Evolutionary conservation across 2,113 vertebrate species (phyloP).

Genomic region (Takifugu flavidus): DNA sequence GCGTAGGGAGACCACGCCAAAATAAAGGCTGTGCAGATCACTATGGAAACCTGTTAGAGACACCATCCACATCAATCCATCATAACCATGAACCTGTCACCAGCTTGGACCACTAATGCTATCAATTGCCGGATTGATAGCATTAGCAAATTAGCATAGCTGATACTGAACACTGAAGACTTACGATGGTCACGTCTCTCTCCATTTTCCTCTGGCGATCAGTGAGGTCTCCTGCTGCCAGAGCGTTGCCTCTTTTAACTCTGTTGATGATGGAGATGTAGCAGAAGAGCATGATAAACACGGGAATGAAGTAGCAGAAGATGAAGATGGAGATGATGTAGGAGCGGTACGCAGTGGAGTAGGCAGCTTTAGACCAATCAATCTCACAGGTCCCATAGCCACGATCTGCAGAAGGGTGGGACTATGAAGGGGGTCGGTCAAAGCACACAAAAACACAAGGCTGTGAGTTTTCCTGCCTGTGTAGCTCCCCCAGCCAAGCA

Average conservation of each 20-base stretch:
- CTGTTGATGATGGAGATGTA: slow-evolving; percentile 80
- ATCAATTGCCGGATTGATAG: too few species aligned
- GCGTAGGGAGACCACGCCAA: slow-evolving; percentile 80
- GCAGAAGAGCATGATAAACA: slow-evolving; percentile 75
- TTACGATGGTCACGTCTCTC: slow-evolving; percentile 74
- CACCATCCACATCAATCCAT: too few species aligned
- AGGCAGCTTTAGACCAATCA: slow-evolving; percentile 81
- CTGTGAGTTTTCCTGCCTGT: slow-evolving; percentile 66
- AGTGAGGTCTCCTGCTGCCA: slow-evolving; percentile 70
- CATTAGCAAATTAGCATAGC: too few species aligned
- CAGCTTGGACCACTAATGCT: too few species aligned
- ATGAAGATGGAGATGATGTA: slow-evolving; percentile 77
- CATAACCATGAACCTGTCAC: background rate
- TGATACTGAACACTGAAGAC: slow-evolving; percentile 6
- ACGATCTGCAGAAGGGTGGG: slow-evolving; percentile 58
- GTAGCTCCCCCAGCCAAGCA: slow-evolving; percentile 85
- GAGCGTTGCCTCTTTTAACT: slow-evolving; percentile 76
- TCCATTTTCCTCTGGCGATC: slow-evolving; percentile 78
- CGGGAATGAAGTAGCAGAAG: slow-evolving; percentile 77
- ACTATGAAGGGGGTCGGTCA: too few species aligned
- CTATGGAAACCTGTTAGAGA: slow-evolving; percentile 71
- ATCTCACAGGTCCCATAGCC: slow-evolving; percentile 81
- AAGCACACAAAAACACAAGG: background rate
- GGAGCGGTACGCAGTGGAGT: slow-evolving; percentile 75
- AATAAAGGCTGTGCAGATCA: slow-evolving; percentile 81